These are phyloP conservation scores for Nilaparvata lugens DNA, from an alignment of 1,140 invertebrate species.

Conservation along the genomic window DNA sequence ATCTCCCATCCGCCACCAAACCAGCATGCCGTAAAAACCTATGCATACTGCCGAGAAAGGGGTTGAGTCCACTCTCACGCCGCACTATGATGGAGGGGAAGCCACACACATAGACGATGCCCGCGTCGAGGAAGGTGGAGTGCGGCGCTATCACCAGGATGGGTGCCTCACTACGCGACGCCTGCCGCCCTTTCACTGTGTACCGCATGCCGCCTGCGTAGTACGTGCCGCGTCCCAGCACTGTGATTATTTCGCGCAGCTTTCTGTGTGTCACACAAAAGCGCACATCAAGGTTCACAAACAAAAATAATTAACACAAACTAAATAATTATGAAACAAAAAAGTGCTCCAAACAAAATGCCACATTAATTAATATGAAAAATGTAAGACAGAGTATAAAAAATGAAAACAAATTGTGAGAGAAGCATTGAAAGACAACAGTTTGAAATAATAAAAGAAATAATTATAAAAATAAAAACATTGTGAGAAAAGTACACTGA, in stretches of 20 bases:
- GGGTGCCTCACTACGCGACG: constrained; percentile 60
- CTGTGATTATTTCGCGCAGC: constrained; percentile 15
- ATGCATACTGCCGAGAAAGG: constrained; percentile 73
- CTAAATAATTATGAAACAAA: not conserved
- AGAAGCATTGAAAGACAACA: too few relatives aligned
- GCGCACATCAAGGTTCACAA: not conserved
- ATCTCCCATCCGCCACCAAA: too few relatives aligned
- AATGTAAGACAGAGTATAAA: not conserved
- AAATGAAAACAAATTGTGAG: not conserved
- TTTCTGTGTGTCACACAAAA: constrained; percentile 13
- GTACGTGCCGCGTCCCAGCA: constrained; percentile 59
- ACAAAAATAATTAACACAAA: not conserved
- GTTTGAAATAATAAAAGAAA: too few relatives aligned
- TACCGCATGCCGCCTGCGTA: constrained; percentile 70
- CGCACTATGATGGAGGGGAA: constrained; percentile 72
- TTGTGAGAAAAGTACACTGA: too few relatives aligned
- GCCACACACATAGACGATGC: constrained; percentile 65
- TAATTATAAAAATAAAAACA: too few relatives aligned
- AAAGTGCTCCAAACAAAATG: too few relatives aligned
- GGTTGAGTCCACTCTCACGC: constrained; percentile 64
- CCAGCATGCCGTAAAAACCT: too few relatives aligned
- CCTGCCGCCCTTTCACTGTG: constrained; percentile 62
- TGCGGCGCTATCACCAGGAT: constrained; percentile 80
- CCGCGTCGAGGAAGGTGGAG: constrained; percentile 77
- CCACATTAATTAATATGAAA: not conserved